These are phyloP conservation scores for Zelleria hepariella DNA, from an alignment of 2,888 invertebrate genomes.

Conservation along the genomic window DNA sequence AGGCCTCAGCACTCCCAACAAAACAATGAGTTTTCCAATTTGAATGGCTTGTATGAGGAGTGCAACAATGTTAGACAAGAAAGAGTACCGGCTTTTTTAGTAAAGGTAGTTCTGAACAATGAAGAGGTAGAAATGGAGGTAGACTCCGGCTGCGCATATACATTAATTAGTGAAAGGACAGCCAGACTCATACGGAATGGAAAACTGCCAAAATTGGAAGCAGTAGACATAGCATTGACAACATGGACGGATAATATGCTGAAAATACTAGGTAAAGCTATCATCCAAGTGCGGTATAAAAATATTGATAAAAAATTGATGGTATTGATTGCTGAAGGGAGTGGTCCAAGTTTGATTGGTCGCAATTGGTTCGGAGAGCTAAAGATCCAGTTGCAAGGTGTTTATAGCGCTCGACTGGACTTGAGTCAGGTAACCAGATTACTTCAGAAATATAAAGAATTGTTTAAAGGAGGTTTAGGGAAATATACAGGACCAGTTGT, in stretches of 20 bases:
- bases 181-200: not conserved
- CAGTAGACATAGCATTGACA: not conserved
- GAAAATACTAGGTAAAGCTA: not conserved
- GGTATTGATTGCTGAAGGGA: not conserved
- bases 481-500: too few relatives aligned
- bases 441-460: not conserved
- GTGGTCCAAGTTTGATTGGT: not conserved
- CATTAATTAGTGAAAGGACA: not conserved
- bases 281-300: not conserved
- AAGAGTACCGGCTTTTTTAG: not conserved
- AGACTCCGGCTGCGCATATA: not conserved
- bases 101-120: not conserved
- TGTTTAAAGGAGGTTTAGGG: slow-evolving; percentile 5
- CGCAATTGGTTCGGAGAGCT: not conserved
- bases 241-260: not conserved
- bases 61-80: not conserved
- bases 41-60: not conserved
- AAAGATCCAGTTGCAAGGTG: not conserved
- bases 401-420: not conserved
- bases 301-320: not conserved
- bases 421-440: not conserved
- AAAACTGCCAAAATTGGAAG: not conserved
- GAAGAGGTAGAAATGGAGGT: not conserved
- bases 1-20: too few relatives aligned
- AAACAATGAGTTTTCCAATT: too few relatives aligned